These are phyloP conservation scores for Polietes domitor DNA, from an alignment of 2,888 invertebrate genomes.

Conservation along the genomic window DNA sequence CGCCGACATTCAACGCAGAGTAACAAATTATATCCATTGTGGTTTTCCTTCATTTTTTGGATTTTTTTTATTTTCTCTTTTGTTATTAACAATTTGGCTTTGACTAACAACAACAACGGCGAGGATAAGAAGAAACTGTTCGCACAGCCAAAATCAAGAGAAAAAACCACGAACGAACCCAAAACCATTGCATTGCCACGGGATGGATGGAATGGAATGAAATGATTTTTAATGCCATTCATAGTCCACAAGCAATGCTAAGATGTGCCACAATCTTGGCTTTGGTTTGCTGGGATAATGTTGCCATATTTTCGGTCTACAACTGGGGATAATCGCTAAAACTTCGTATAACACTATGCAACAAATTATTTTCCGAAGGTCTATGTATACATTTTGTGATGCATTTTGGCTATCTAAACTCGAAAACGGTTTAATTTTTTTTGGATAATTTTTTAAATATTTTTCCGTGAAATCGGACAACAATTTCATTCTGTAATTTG, in stretches of 20 bases:
- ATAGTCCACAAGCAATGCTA: background rate
- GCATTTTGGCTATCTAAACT: no score
- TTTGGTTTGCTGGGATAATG: background rate
- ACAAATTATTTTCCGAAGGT: no score
- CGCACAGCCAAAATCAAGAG: slow-evolving; percentile 30
- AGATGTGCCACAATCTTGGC: background rate
- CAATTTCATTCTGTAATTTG: no score
- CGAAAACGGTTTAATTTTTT: no score
- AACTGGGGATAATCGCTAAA: no score
- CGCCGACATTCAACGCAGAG: slow-evolving; percentile 33
- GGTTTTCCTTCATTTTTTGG: background rate
- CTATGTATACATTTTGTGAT: no score
- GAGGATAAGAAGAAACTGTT: slow-evolving; percentile 27
- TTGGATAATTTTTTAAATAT: no score
- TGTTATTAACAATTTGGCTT: slow-evolving; percentile 46
- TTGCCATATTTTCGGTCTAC: background rate
- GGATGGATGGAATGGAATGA: slow-evolving; percentile 2
- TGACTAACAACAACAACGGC: slow-evolving; percentile 32
- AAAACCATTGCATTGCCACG: slow-evolving; percentile 1
- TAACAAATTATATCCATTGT: slow-evolving; percentile 48
- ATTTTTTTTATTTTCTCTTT: slow-evolving; percentile 21
- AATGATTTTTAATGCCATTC: slow-evolving; percentile 42
- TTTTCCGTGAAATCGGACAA: no score
- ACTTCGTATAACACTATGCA: no score
- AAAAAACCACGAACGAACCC: slow-evolving; percentile 37